A percentile compares a stretch with the other conserved stretches of the same genome.
Conservation (phyloP, 2,797 vertebrate species). For the Lacerta bilineata region DNA sequence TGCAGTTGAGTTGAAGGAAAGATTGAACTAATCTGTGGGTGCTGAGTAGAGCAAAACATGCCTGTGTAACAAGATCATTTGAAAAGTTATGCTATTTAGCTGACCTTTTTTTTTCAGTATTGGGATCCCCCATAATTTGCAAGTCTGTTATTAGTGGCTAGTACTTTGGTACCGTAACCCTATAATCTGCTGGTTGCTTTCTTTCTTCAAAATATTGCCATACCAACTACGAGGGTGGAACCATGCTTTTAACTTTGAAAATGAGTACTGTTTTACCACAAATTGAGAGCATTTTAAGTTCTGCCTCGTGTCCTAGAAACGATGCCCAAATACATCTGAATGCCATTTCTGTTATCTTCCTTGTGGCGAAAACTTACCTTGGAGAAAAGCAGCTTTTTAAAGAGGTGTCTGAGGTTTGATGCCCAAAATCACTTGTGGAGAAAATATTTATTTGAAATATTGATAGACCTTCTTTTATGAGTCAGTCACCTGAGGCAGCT, state of each 20-base stretch:
- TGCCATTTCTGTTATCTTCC: not conserved
- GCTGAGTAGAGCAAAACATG: constrained; percentile 35
- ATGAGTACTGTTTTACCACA: constrained; percentile 24
- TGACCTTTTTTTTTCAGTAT: constrained; percentile 23
- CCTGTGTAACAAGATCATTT: constrained; percentile 16
- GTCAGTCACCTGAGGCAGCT: too few relatives aligned
- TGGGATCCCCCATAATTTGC: constrained; percentile 28
- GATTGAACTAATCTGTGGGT: constrained; percentile 15
- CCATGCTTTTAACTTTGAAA: constrained; percentile 31
- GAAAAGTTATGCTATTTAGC: constrained; percentile 11
- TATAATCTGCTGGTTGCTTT: constrained; percentile 40
- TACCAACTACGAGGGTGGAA: constrained; percentile 35
- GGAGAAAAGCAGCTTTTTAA: not conserved
- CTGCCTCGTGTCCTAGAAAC: constrained; percentile 3
- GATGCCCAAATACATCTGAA: constrained; percentile 6
- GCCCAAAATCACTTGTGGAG: not conserved
- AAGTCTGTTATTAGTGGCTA: constrained; percentile 43
- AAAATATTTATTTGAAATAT: not conserved
- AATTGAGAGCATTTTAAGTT: constrained; percentile 31
- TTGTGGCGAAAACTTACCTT: constrained; percentile 8
- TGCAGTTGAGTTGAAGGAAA: constrained; percentile 19
- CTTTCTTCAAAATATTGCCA: constrained; percentile 29
- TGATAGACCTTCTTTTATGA: too few relatives aligned
- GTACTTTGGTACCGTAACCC: constrained; percentile 30
- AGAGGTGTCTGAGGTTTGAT: constrained; percentile 3